Base-by-base conservation (phyloP, 35 echinoderm and acorn worm species). In the Acanthaster planci region DNA sequence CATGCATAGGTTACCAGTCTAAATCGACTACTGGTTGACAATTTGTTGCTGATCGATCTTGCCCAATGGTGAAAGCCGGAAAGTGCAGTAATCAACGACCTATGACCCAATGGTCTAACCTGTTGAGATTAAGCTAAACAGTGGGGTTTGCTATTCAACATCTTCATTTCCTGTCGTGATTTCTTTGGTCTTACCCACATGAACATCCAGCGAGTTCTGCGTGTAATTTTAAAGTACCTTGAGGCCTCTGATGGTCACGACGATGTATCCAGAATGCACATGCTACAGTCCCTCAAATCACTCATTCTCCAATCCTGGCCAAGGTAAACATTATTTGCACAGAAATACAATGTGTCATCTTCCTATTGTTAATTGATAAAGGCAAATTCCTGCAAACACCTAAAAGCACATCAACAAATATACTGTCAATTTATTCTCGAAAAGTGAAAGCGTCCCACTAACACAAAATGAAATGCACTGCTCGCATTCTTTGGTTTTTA, bases 261-360 rank as follows among this genome's bases (percentile, higher is more conserved):
- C 52, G 90, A 97, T 72, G 86, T 82, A 83, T 81, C 89, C 56
- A 58, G 89, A 44, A 30, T 80, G 67, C 15, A 91, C 36, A 83
- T 77, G 50, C 72, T 95, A 0, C 32, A 39, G 22, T 67, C 89
- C 36, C 76, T 95, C 26, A 87, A 84, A 37, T 77, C 85, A 67
- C 53, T 87, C 40, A 95, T 95, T 26, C 37, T 80, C 29, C 85
- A 91, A 76, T 84, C 93, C 7, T 95, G 93, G 93, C 93, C 93
- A 81, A 87, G 93, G 92, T 94, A 76, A 16, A 12, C 15, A 23
- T 38, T 3, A 12, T 55, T n/a, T 53, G 10, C 8, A 59, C 21
- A 58, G n/a, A n/a, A n/a, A n/a, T n/a, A n/a, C n/a, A n/a, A n/a
- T n/a, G n/a, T n/a, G n/a, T n/a, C n/a, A n/a, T n/a, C n/a, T n/a